These are phyloP conservation scores for Phataginus tricuspis DNA, from an alignment of 2,797 vertebrate species.

Conservation along the genomic window DNA sequence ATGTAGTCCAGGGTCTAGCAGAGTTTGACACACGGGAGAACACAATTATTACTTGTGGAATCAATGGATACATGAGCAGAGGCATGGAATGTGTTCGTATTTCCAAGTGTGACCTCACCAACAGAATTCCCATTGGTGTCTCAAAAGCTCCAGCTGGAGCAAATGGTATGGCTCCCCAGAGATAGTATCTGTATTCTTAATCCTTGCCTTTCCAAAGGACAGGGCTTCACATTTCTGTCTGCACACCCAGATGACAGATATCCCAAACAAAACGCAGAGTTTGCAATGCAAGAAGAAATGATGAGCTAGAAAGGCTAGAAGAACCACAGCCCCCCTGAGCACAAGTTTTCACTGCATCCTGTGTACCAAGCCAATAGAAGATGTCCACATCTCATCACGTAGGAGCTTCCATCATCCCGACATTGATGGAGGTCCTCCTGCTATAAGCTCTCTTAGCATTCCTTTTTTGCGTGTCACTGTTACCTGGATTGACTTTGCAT, in stretches of 20 bases:
- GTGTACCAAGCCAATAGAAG: background rate
- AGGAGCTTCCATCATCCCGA: background rate
- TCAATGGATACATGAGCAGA: background rate
- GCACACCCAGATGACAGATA: background rate
- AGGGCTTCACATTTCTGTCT: constrained; percentile 17
- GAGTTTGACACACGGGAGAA: background rate
- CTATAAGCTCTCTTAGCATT: background rate
- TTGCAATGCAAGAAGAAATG: background rate
- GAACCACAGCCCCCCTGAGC: background rate
- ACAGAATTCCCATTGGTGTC: background rate
- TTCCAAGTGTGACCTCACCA: background rate
- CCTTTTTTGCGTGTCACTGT: background rate
- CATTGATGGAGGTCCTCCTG: background rate
- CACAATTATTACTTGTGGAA: fast-evolving
- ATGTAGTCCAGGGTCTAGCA: background rate
- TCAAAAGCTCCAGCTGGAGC: background rate
- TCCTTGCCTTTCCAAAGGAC: background rate
- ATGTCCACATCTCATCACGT: background rate
- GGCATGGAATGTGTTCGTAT: background rate
- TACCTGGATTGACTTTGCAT: background rate
- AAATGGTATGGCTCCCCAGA: constrained; percentile 16
- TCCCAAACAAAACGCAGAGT: background rate
- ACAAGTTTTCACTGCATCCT: background rate
- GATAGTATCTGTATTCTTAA: background rate
- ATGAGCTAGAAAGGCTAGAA: background rate